These are phyloP conservation scores for Plecturocebus donacophilus DNA, from an alignment of 2,113 vertebrate species.

Conservation along the genomic window DNA sequence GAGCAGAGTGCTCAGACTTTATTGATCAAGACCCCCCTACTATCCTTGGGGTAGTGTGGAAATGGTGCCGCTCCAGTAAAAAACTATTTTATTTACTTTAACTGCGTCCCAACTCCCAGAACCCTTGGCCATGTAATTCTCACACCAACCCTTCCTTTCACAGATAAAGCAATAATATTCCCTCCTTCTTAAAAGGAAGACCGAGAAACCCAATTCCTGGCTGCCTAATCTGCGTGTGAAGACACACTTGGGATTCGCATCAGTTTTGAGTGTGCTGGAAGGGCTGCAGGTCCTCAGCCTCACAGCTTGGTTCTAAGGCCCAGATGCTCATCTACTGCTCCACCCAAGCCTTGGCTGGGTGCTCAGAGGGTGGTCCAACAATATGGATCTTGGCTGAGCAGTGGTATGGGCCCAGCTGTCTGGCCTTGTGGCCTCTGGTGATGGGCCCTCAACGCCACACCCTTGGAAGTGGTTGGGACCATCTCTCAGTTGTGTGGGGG, in stretches of 20 bases:
- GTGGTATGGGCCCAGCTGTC: neutral
- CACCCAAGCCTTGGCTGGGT: neutral
- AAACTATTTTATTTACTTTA: neutral
- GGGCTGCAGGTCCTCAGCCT: neutral
- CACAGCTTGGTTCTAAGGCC: neutral
- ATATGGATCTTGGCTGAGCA: neutral
- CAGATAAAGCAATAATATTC: neutral
- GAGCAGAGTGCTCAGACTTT: neutral
- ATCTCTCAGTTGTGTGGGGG: neutral
- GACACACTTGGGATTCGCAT: neutral
- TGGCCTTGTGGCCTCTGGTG: neutral
- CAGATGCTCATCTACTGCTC: fast-evolving
- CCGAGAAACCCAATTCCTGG: neutral
- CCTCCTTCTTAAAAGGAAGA: neutral
- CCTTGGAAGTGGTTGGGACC: neutral
- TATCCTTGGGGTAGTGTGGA: neutral
- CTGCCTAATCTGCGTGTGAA: neutral
- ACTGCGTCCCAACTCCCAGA: neutral
- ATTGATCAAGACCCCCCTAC: neutral
- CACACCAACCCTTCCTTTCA: neutral
- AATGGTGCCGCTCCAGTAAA: neutral
- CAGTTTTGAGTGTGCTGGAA: neutral
- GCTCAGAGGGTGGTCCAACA: neutral
- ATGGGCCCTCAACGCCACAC: neutral
- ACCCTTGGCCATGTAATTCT: neutral